phyloP scores from a whole-genome alignment of 2,888 invertebrate genomes.

The Cryptophagus acutangulus region DNA sequence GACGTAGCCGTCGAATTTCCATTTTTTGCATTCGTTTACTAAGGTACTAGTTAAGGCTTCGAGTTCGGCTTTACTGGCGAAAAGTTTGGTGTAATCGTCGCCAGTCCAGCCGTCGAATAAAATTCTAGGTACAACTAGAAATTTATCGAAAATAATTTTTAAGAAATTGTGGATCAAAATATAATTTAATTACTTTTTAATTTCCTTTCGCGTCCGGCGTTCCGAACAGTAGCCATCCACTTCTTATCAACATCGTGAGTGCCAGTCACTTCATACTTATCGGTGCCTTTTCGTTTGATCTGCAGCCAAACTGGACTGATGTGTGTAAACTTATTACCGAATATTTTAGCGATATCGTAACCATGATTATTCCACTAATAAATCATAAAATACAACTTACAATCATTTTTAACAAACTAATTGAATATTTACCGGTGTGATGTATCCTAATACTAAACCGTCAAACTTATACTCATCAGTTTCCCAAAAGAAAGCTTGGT shows the following conservation, averaged over 20 bases:
- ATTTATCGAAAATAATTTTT: conserved; percentile 5
- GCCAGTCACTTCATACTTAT: conserved; percentile 63
- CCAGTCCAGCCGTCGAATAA: conserved; percentile 83
- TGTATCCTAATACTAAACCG: conserved; percentile 79
- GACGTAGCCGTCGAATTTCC: conserved; percentile 85
- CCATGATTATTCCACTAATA: conserved; percentile 93
- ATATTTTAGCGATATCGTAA: conserved; percentile 85
- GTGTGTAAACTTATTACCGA: conserved; percentile 82
- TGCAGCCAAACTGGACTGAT: conserved; percentile 96
- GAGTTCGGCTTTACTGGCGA: conserved; percentile 63
- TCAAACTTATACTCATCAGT: conserved; percentile 62
- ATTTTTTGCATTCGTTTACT: conserved; percentile 57
- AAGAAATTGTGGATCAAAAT: background rate
- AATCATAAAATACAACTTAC: conserved; percentile 2
- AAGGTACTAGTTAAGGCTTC: conserved; percentile 65
- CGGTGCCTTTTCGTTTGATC: conserved; percentile 60
- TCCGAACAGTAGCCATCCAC: conserved; percentile 73
- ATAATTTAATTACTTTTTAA: conserved; percentile 56
- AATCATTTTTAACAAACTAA: too few relatives aligned
- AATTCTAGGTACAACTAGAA: conserved; percentile 79
- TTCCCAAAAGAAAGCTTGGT: conserved; percentile 69
- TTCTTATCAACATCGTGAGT: conserved; percentile 80
- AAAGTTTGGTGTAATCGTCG: conserved; percentile 67
- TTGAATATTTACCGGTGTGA: conserved; percentile 71
- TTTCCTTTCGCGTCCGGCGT: conserved; percentile 51